phyloP scores from a whole-genome alignment of 92 coral and sea anemone species.

The Umimayanthus chanpuru region DNA sequence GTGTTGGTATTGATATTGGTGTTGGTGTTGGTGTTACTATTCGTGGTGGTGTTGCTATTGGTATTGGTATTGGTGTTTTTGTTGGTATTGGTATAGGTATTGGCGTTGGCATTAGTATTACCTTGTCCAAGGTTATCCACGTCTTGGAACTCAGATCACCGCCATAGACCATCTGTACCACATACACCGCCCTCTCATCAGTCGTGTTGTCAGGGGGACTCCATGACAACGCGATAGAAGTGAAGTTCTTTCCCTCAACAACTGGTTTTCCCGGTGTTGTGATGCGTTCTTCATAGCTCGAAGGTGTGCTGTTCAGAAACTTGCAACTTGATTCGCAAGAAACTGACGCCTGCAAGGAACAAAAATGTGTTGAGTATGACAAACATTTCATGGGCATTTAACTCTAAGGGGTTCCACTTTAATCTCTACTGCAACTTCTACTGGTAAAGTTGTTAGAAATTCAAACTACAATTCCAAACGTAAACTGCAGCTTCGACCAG shows the following conservation, averaged over 20 bases:
- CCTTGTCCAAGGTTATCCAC: background rate
- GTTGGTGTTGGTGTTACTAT: too few species aligned
- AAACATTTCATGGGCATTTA: too few species aligned
- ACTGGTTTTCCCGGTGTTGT: background rate
- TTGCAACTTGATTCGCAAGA: slow-evolving; percentile 6
- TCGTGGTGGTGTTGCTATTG: too few species aligned
- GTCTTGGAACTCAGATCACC: slow-evolving; percentile 18
- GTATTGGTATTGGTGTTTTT: too few species aligned
- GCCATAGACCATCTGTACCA: slow-evolving; percentile 24
- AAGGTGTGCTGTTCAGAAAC: background rate
- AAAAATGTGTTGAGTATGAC: background rate
- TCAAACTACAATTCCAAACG: too few species aligned
- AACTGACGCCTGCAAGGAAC: background rate
- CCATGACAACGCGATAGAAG: slow-evolving; percentile 11
- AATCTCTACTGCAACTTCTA: too few species aligned
- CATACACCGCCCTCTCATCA: background rate
- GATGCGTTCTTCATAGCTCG: background rate
- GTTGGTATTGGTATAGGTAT: too few species aligned
- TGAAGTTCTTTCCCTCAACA: background rate
- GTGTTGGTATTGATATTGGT: too few species aligned
- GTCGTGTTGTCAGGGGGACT: background rate
- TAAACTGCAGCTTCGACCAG: too few species aligned
- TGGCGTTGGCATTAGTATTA: background rate
- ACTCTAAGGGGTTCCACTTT: too few species aligned
- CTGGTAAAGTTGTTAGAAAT: too few species aligned